Evolutionary conservation across 2,888 invertebrate genomes (phyloP).

Genomic region (Pegoplata infirma): DNA sequence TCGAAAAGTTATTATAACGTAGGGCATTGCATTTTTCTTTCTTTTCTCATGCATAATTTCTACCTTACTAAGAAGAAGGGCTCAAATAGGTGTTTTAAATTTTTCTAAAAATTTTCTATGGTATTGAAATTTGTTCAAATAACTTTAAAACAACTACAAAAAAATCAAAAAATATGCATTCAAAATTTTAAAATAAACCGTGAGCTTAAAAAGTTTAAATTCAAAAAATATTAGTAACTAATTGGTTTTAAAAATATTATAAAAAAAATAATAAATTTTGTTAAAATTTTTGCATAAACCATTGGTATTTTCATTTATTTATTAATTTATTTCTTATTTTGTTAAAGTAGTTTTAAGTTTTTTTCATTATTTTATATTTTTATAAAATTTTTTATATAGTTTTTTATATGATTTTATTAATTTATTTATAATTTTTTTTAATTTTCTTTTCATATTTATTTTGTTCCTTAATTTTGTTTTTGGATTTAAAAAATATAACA

Average conservation of each 20-base stretch:
- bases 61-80: too few relatives aligned
- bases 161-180: slow-evolving; percentile 74
- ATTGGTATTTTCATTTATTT: slow-evolving; percentile 70
- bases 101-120: too few relatives aligned
- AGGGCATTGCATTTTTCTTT: too few relatives aligned
- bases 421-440: slow-evolving; percentile 38
- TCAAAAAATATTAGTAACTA: slow-evolving; percentile 7
- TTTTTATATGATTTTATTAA: slow-evolving; percentile 23
- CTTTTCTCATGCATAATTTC: too few relatives aligned
- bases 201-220: slow-evolving; percentile 35
- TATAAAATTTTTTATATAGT: slow-evolving; percentile 53
- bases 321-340: slow-evolving; percentile 55
- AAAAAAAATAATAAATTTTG: slow-evolving; percentile 8
- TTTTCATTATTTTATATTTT: slow-evolving; percentile 45
- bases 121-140: too few relatives aligned
- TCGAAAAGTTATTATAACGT: too few relatives aligned
- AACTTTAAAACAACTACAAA: too few relatives aligned
- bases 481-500: slow-evolving; percentile 63
- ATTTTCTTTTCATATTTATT: slow-evolving; percentile 69
- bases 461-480: slow-evolving; percentile 68
- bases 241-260: slow-evolving; percentile 30
- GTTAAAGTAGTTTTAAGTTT: slow-evolving; percentile 52
- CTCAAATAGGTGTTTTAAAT: too few relatives aligned
- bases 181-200: slow-evolving; percentile 63
- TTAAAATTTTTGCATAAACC: slow-evolving; percentile 75